Evolutionary conservation across 2,797 vertebrate species (phyloP), one percentile per base, ranked within the genome.

Genomic region (Tenualosa thibaudeaui): DNA sequence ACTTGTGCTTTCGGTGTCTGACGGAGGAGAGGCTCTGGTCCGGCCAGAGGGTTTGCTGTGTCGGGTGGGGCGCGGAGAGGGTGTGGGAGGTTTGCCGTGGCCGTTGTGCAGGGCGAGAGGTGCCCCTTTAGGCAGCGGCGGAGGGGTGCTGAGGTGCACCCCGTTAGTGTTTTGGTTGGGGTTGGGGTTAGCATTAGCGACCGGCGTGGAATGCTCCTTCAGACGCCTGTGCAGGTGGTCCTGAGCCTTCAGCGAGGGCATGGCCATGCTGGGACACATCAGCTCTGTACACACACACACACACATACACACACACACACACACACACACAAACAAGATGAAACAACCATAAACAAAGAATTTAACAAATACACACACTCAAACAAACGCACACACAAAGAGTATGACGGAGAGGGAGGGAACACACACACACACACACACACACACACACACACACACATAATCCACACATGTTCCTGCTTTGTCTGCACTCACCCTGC

Each of bases 211-310:
- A 4, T 31, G 68, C 31, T 75, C 93, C 92, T 94, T 96, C 86
- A 94, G 90, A 10, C 94, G 94, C 85, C 95, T 94, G 90, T 94
- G 95, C 87, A 94, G 90, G 87, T 94, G 93, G 1, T 96, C 96
- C 88, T 94, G 94, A 89, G 92, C 93, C 92, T 96, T 96, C 84
- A 92, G 88, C 78, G 91, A 90, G 84, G 92, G 94, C 75, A 87
- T 17, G 3, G 87, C 83, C 75, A 86, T 81, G 50, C 82, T 85
- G 68, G 86, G 87, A 60, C 87, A 89, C 43, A 86, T 62, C 71
- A 88, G 54, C 31, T 89, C 89, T 88, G 68, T 5, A 40, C 15
- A 71, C 65, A 71, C 12, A 71, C 12, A 40, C 56, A 83, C 46
- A n/a, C 43, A 46, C 49, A 40, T 24, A 83, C 82, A 19, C 15